Evolutionary conservation across 2,888 invertebrate species (phyloP).

Genomic region (Sabatieria punctata): DNA sequence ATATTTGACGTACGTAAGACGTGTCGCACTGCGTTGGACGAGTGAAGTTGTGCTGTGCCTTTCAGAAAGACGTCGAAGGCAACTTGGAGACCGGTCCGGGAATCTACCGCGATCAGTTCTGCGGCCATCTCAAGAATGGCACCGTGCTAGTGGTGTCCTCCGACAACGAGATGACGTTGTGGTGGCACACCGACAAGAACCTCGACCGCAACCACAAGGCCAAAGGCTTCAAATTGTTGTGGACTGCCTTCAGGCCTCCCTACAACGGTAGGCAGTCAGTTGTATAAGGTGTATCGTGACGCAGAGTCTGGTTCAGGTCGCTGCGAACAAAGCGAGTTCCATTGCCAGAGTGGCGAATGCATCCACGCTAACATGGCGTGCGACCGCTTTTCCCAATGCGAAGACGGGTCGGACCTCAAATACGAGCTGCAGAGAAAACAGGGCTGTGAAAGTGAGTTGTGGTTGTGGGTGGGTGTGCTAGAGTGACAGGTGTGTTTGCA

Average conservation of each 20-base stretch:
- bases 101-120: conserved; percentile 10
- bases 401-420: conserved; percentile 9
- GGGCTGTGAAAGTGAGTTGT: too few species aligned
- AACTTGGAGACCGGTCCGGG: conserved; percentile 10
- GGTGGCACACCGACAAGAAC: conserved; percentile 10
- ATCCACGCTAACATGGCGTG: conserved; percentile 9
- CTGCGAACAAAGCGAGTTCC: too few species aligned
- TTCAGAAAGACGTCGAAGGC: too few species aligned
- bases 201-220: conserved; percentile 2
- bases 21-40: too few species aligned
- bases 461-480: too few species aligned
- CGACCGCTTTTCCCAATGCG: conserved; percentile 9
- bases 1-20: conserved; percentile 10
- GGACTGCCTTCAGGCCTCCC: conserved; percentile 10
- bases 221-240: conserved; percentile 9
- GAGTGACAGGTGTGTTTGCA: too few species aligned
- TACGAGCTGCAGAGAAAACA: too few species aligned
- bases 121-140: conserved; percentile 8
- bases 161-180: conserved; percentile 10
- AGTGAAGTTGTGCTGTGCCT: too few species aligned
- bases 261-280: too few species aligned
- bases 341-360: conserved; percentile 9
- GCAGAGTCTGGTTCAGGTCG: too few species aligned
- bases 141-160: conserved; percentile 8
- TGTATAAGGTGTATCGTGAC: too few species aligned